These are phyloP conservation scores for Etia nguti DNA, from an alignment of 2,113 vertebrate species.

Conservation along the genomic window DNA sequence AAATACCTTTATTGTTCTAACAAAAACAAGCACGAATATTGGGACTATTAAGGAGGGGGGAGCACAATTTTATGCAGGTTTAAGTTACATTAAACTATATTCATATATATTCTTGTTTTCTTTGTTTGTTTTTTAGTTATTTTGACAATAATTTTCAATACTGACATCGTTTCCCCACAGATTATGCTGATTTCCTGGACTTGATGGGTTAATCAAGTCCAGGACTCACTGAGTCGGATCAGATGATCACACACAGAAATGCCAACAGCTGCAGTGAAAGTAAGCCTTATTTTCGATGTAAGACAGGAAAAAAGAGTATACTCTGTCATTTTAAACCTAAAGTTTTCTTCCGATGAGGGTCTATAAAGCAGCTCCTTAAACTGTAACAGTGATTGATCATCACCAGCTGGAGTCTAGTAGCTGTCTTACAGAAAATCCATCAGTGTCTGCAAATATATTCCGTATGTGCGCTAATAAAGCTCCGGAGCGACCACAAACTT, in stretches of 20 bases:
- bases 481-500: background rate
- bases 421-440: background rate
- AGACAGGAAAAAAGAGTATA: background rate
- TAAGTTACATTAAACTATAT: background rate
- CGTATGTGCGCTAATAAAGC: background rate
- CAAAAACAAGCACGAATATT: background rate
- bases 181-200: background rate
- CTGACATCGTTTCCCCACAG: background rate
- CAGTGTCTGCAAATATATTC: background rate
- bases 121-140: background rate
- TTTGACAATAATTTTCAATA: background rate
- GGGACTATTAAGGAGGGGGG: background rate
- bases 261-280: constrained; percentile 2
- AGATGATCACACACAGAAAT: background rate
- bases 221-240: background rate
- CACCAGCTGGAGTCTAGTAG: background rate
- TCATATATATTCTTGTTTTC: background rate
- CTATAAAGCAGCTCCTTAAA: background rate
- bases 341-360: background rate
- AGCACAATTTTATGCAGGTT: background rate
- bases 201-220: constrained; percentile 1
- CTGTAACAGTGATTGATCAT: background rate
- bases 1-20: background rate
- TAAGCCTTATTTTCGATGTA: background rate
- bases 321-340: background rate